These are phyloP conservation scores for Leptodactylus fuscus DNA, from an alignment of 2,113 vertebrate genomes.

Conservation along the genomic window DNA sequence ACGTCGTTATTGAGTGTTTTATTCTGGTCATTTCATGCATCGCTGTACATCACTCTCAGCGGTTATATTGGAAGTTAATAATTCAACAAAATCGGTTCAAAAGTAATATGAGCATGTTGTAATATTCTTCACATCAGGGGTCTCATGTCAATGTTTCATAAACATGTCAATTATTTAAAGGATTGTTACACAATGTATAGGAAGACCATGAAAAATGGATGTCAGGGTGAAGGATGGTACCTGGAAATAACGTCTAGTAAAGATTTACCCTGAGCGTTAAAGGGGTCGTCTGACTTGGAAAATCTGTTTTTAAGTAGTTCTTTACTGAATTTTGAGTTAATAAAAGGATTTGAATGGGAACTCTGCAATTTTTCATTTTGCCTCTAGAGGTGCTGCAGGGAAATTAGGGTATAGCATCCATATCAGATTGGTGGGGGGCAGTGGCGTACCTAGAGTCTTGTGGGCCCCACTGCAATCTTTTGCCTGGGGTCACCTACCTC, in stretches of 20 bases:
- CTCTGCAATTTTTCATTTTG: too few relatives aligned
- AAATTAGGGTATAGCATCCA: too few relatives aligned
- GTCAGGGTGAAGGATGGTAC: not conserved
- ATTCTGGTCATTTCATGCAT: slow-evolving; percentile 21
- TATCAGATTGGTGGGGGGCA: too few relatives aligned
- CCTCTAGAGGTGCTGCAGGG: too few relatives aligned
- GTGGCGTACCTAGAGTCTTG: too few relatives aligned
- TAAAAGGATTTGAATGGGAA: too few relatives aligned
- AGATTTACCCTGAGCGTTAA: not conserved
- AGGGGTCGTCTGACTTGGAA: not conserved
- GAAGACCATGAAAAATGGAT: not conserved
- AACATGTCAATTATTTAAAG: not conserved
- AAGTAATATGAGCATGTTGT: not conserved
- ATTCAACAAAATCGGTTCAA: not conserved
- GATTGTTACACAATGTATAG: not conserved
- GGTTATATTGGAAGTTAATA: slow-evolving; percentile 29
- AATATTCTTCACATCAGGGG: not conserved
- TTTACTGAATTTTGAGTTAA: too few relatives aligned
- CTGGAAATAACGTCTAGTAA: not conserved
- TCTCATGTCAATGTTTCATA: not conserved
- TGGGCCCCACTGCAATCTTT: too few relatives aligned
- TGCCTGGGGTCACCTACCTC: too few relatives aligned
- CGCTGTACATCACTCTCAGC: not conserved
- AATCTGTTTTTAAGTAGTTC: too few relatives aligned
- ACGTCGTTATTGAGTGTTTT: not conserved